Base-by-base conservation (phyloP, 2,888 invertebrate species). In the Cheiracanthium punctorium region DNA sequence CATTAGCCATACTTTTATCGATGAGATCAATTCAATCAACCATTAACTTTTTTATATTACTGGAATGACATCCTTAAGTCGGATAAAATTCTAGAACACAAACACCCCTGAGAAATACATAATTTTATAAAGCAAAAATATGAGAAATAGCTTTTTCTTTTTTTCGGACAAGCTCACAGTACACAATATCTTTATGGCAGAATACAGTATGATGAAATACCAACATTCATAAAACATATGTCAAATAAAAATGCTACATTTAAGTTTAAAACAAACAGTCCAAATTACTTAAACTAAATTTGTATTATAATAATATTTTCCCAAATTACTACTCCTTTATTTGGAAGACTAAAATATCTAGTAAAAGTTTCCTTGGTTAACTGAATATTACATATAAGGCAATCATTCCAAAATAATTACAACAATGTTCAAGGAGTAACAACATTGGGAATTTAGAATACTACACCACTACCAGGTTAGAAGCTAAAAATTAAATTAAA, bases 291-390 rank as follows among this genome's bases (percentile, higher is more conserved):
- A 14, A 52, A 69, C 82, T 82, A 82, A 14, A 69, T 48, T 52
- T 65, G 20, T 69, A 73, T 41, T 20, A 77, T 41, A 79, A 48
- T n/a, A 64, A 74, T 52, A 70, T 71, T 73, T 43, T 70, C 73
- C 84, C 71, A 75, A 43, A 69, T 37, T 74, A 72, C 77, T 80
- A 65, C 76, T 75, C 58, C 86, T 86, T 86, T 80, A 86, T 86
- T 86, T 86, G 80, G 86, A 86, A 86, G 86, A 86, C 80, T 80
- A 86, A 73, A 74, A 72, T 71, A 77, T 67, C 87, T 81, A 87
- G 87, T 87, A 87, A 87, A 87, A 81, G 87, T 87, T 81, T 81
- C 69, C 87, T 87, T 87, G 87, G 87, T 81, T 81, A 87, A 75
- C 20, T 65, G 75, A 72, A 84, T 8, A 67, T 75, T 72, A 65